phyloP scores from a whole-genome alignment of 2,113 vertebrate species.

The Peromyscus polionotus region DNA sequence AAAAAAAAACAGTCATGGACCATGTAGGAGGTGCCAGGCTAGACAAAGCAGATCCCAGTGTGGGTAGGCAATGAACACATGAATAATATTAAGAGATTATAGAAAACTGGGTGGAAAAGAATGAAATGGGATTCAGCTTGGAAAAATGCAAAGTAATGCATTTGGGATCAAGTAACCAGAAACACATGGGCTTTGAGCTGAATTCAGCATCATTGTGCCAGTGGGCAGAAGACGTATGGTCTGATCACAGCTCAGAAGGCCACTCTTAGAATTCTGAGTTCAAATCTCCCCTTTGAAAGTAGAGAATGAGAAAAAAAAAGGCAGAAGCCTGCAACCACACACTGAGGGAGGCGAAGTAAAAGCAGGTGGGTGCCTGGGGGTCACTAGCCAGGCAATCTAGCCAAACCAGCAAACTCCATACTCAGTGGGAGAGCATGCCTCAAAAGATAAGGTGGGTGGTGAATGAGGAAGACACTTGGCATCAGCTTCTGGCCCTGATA shows the following conservation, averaged over 20 bases:
- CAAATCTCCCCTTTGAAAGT: slow-evolving; percentile 42
- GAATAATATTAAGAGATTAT: slow-evolving; percentile 76
- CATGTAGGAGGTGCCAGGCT: slow-evolving; percentile 15
- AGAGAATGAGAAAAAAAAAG: slow-evolving; percentile 24
- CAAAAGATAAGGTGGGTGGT: neutral
- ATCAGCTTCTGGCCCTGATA: neutral
- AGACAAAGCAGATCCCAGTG: slow-evolving; percentile 60
- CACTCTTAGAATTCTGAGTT: slow-evolving; percentile 57
- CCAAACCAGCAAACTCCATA: neutral
- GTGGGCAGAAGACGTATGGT: neutral
- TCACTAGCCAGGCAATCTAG: neutral
- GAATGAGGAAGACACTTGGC: neutral
- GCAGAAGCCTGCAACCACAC: neutral
- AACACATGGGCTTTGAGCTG: slow-evolving; percentile 63
- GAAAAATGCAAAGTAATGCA: slow-evolving; percentile 76
- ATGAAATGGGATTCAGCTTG: slow-evolving; percentile 68
- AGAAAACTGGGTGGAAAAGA: slow-evolving; percentile 64
- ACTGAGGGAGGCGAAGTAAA: no score
- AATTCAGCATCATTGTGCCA: slow-evolving; percentile 28
- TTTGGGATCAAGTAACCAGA: slow-evolving; percentile 75
- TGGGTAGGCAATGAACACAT: slow-evolving; percentile 69
- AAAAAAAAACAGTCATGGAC: neutral
- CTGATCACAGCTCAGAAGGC: neutral
- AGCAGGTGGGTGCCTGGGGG: neutral
- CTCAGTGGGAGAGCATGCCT: neutral